These are phyloP conservation scores for Agrilus cyanescens DNA, from an alignment of 2,888 invertebrate genomes.

Conservation along the genomic window DNA sequence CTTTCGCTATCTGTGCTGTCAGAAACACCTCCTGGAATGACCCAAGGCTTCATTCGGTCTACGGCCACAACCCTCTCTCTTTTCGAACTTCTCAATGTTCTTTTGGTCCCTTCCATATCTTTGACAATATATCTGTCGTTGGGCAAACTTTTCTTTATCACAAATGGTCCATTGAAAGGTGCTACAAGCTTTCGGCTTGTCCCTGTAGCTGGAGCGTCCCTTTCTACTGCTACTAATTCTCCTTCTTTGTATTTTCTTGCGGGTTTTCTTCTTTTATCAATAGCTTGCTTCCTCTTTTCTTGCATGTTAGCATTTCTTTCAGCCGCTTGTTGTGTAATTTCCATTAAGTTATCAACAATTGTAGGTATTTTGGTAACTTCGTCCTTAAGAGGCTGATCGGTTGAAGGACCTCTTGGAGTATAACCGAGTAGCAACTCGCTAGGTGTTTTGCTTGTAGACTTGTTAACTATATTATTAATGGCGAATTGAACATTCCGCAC, in stretches of 20 bases:
- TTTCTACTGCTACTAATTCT: background rate
- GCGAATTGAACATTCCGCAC: too few species aligned
- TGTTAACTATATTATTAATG: too few species aligned
- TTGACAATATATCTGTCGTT: background rate
- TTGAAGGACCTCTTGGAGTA: background rate
- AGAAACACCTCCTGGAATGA: background rate
- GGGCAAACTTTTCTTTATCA: background rate
- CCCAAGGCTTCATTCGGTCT: background rate
- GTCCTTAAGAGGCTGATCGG: background rate
- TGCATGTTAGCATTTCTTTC: too few species aligned
- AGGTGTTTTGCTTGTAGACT: slow-evolving; percentile 1
- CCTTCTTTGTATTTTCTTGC: background rate
- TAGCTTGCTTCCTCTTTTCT: background rate
- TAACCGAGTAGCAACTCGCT: slow-evolving; percentile 3
- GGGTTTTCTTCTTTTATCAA: background rate
- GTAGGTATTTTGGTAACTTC: background rate
- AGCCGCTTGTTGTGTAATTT: background rate
- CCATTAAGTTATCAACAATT: background rate
- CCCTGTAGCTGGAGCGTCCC: too few species aligned
- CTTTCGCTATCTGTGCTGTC: background rate
- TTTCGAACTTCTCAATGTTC: background rate
- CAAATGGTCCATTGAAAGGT: background rate
- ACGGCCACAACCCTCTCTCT: background rate
- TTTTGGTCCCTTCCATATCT: background rate
- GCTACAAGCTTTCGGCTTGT: too few species aligned